phyloP scores from a whole-genome alignment of 2,113 vertebrate genomes.

The Albula glossodonta region DNA sequence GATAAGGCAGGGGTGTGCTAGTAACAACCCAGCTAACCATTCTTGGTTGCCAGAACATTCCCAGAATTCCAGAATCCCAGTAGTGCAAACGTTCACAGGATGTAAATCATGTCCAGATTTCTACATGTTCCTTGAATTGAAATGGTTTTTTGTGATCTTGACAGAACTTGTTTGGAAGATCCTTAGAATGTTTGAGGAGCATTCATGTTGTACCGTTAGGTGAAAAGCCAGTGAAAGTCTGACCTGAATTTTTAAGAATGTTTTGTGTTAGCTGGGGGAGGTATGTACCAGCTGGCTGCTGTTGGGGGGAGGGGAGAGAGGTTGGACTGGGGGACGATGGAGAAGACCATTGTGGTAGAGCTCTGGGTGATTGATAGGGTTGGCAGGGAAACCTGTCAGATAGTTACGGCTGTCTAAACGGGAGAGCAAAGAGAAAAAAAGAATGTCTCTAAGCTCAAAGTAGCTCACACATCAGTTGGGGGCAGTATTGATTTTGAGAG shows the following conservation, averaged over 20 bases:
- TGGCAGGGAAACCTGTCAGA: not conserved
- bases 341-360: not conserved
- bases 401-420: not conserved
- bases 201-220: too few relatives aligned
- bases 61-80: not conserved
- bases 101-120: too few relatives aligned
- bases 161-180: too few relatives aligned
- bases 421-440: not conserved
- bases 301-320: too few relatives aligned
- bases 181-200: too few relatives aligned
- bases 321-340: not conserved
- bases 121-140: too few relatives aligned
- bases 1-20: not conserved
- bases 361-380: not conserved
- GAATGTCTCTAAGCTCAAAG: not conserved
- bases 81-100: too few relatives aligned
- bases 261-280: too few relatives aligned
- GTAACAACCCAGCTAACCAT: too few relatives aligned
- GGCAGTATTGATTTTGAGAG: not conserved
- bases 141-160: too few relatives aligned
- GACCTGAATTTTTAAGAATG: too few relatives aligned
- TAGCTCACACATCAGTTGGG: not conserved
- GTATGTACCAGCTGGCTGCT: not conserved
- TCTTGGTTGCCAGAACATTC: not conserved
- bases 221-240: too few relatives aligned